These are phyloP conservation scores for Sarcophilus harrisii DNA, from an alignment of 2,797 vertebrate genomes.

Conservation along the genomic window DNA sequence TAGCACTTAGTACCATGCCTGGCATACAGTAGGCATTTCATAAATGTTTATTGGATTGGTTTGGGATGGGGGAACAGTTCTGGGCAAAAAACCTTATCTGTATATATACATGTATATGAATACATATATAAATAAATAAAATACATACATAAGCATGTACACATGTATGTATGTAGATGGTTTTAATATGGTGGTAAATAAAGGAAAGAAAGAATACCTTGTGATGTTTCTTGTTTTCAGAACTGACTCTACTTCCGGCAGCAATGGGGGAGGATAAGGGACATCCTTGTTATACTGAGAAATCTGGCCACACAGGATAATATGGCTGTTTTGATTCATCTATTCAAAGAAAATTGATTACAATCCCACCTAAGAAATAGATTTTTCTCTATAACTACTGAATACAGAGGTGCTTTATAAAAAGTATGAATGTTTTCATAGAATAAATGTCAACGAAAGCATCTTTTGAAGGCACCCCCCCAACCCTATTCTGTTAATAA, in stretches of 20 bases:
- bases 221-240: constrained; percentile 89
- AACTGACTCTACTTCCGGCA: constrained; percentile 84
- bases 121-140: no score
- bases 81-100: not conserved
- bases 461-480: not conserved
- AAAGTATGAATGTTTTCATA: not conserved
- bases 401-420: constrained; percentile 24
- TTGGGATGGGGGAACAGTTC: not conserved
- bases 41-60: not conserved
- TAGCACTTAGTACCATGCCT: not conserved
- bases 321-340: constrained; percentile 93
- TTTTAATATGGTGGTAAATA: constrained; percentile 30
- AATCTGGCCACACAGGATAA: constrained; percentile 97
- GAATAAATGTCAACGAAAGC: constrained; percentile 25
- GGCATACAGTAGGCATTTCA: not conserved
- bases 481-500: constrained; percentile 39
- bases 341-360: constrained; percentile 78
- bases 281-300: constrained; percentile 98
- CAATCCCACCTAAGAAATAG: constrained; percentile 20
- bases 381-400: not conserved
- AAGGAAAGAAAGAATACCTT: constrained; percentile 81
- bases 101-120: not conserved
- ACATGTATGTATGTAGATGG: not conserved
- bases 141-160: not conserved
- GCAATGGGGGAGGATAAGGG: constrained; percentile 93